Evolutionary conservation across 2,888 invertebrate species (phyloP), one percentile per base, ranked within the genome.

Genomic region (Leptothorax acervorum): DNA sequence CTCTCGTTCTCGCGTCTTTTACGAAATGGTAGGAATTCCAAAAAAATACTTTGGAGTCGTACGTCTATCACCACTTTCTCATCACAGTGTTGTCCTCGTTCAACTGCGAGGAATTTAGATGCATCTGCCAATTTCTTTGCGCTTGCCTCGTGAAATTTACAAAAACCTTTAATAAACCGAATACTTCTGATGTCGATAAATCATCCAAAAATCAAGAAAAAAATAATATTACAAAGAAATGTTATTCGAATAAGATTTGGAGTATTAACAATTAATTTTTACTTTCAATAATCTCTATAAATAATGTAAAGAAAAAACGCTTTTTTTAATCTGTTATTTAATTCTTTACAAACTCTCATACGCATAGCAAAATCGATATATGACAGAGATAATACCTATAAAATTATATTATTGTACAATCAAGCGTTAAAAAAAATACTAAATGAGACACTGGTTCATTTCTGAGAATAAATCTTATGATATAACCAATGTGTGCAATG

Each of bases 1-100:
- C 70, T 70, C 66, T 79, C 78, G 31, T 57, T 70, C 31, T 79
- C 18, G 53, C 45, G 23, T 78, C 45, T 70, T n/a, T 63, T 31
- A 42, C 23, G 18, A 57, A 79, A 79, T 71, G 45, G 5, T 57
- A 70, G 12, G 23, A 78, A 66, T 78, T 48, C 45, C 31, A 71
- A 57, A 71, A 55, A 71, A 57, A 57, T 70, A 45, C 3, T 70
- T 78, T 45, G 35, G 1, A 71, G 3, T 66, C 53, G n/a, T 57
- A 57, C n/a, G 8, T 60, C 15, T 57, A 23, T 68, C 42, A 66
- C 8, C 0, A 6, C 2, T 23, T 42, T 65, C 53, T 65, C 53
- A 65, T 65, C 28, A 51, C 15, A 65, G 15, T 53, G 18, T 42
- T 66, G 8, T 51, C 6, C 12, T 65, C 48, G 35, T 62, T 31